Base-by-base conservation (phyloP, 2,797 vertebrate genomes). In the Catamblyrhynchus diadema region DNA sequence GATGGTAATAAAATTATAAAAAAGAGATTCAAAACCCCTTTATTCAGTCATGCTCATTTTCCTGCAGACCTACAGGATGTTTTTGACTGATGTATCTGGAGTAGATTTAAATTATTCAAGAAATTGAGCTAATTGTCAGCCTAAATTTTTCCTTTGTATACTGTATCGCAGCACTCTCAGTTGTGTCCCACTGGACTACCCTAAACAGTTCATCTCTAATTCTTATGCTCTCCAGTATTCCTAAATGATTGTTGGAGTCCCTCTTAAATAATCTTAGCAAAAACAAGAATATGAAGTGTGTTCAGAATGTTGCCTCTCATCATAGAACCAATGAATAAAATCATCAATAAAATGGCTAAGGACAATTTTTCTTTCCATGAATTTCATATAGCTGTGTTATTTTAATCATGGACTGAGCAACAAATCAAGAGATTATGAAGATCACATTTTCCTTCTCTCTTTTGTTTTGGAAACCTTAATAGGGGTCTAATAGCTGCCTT, bases 21-120 rank as follows among this genome's bases (percentile, higher is more conserved):
- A 79, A 82, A 69, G 25, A 60, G 1, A 60, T 53, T 4, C 18
- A 69, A 72, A 90, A 8, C 0, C 8, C 13, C 42, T 54, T 65
- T 66, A 86, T 81, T 80, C 39, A 37, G 12, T 70, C 8, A 35
- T n/a, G 22, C 15, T 45, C 12, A 21, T 84, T 86, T 86, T 86
- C 35, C 48, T 81, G 24, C n/a, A 71, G 61, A 17, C 66, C 30
- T 71, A 37, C 27, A 65, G 47, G 59, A 77, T 72, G 42, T 50
- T 91, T 77, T 89, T 81, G 41, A 79, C n/a, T 86, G 66, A 72
- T 79, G 5, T 72, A 81, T 66, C 35, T 69, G 71, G 62, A 75
- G 32, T 44, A 82, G 14, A 59, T 51, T 72, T 95, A 87, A 89
- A 82, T 93, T 84, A 82, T 70, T 94, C 32, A 95, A 87, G 60